Evolutionary conservation across 2,888 invertebrate species (phyloP), one percentile per base, ranked within the genome.

Genomic region (Sphaeridia pumilis): DNA sequence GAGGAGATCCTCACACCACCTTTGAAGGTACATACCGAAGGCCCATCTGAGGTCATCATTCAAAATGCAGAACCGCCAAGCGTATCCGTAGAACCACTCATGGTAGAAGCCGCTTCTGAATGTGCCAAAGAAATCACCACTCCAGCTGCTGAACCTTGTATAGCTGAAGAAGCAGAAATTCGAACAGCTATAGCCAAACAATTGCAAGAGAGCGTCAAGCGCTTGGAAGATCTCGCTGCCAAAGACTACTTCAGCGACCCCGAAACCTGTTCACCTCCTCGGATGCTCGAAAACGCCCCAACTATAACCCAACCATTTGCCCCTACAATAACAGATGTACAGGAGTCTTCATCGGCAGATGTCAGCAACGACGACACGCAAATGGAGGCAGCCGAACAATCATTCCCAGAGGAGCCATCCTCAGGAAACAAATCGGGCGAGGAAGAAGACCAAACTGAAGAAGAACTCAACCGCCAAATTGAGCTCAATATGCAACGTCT

Each of bases 401-500:
- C 22, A 47, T 35, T 12, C 12, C 22, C 21, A 14, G 22, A 35
- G 24, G 35, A 35, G 2, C n/a, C 22, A 3, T 17, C 20, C 17
- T 17, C n/a, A 20, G 20, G 10, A 21, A 20, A 26, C 20, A 22
- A 22, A 22, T 14, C n/a, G 2, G 47, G 20, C 5, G 46, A 45
- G 26, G 46, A 52, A 42, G 52, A 46, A 17, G 42, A 41, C 21
- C 44, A 45, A 12, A 45, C 45, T 17, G 51, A 51, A 34, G 51
- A 51, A 4, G 51, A 51, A 27, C 21, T 51, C 14, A 34, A 22
- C n/a, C 31, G 34, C 4, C 44, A 51, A 36, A 31, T 51, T 20
- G 51, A 51, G 25, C 20, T 38, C 17, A 38, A 38, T 17, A 22
- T 21, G 27, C 31, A 43, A n/a, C 17, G 12, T 14, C 10, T 17